Evolutionary conservation across 1,140 invertebrate genomes (phyloP), one percentile per base, ranked within the genome.

Genomic region (Xylocopa sonorina): DNA sequence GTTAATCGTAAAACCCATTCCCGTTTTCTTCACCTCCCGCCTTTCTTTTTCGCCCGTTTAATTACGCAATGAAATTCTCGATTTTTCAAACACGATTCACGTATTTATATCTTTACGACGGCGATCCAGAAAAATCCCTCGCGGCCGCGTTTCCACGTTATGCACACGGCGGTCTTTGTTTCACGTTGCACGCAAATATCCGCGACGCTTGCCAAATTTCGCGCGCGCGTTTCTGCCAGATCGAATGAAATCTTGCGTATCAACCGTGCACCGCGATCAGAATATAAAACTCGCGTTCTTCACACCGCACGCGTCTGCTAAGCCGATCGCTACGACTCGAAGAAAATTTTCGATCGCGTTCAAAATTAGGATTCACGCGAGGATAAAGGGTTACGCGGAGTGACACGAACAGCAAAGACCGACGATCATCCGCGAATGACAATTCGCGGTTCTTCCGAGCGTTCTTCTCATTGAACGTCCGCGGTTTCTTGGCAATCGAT

Each of bases 111-210:
- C 57, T n/a, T 58, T 21, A 18, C 6, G 16, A 38, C 38, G 16
- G 55, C 27, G 27, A 75, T 75, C 43, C 48, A 5, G 60, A 18
- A 32, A 75, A 75, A 67, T 67, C 43, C 41, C 24, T 21, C 38
- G 18, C 32, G 46, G 34, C n/a, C 46, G 48, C 46, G n/a, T 46
- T 41, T 38, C 24, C 41, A 43, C 34, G 51, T 74, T 38, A 32
- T 34, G 29, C n/a, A 72, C 69, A 58, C 41, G 32, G 21, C 46
- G 48, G 66, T 75, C 60, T 75, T 75, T 75, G 72, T 75, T 74
- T 63, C 72, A 12, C 5, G 72, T 72, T 46, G 41, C 55, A 60
- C 72, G 72, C 46, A 75, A 75, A 75, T 75, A 75, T 63, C 48
- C 50, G 48, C 3, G 24, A 0, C 9, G n/a, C 18, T 53, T 64